Conservation (phyloP, 2,888 invertebrate genomes). For the Rambutsinella grinnellia region DNA sequence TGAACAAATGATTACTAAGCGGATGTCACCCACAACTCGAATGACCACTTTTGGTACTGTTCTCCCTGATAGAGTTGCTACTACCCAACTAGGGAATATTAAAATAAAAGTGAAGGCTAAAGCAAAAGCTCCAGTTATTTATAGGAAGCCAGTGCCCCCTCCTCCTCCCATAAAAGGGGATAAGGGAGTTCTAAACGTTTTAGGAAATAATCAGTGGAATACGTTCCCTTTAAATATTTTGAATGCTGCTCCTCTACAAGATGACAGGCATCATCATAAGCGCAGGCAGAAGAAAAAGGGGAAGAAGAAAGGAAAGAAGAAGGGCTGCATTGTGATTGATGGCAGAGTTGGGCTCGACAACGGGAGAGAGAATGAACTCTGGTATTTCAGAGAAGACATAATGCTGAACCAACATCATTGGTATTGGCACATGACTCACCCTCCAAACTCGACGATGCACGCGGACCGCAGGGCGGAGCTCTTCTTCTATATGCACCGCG, state of each 20-base stretch:
- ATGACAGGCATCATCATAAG: background rate
- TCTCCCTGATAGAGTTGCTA: constrained; percentile 13
- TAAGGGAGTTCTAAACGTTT: background rate
- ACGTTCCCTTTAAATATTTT: too few species aligned
- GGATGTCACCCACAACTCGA: too few species aligned
- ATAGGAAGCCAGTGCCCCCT: background rate
- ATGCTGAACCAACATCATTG: constrained; percentile 46
- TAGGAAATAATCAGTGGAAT: background rate
- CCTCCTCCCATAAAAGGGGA: background rate
- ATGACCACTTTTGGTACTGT: too few species aligned
- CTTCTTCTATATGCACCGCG: constrained; percentile 39
- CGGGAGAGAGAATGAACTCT: constrained; percentile 37
- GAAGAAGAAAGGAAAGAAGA: constrained; percentile 2
- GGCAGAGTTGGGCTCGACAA: constrained; percentile 37
- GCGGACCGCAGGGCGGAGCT: constrained; percentile 43
- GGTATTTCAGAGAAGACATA: constrained; percentile 48
- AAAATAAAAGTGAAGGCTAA: constrained; percentile 30
- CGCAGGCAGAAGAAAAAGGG: background rate
- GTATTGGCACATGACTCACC: constrained; percentile 29
- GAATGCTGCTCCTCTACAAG: background rate
- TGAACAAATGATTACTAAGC: constrained; percentile 32
- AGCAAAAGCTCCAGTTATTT: background rate
- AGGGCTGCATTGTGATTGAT: constrained; percentile 32
- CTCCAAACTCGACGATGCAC: constrained; percentile 34
- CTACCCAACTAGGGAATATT: constrained; percentile 4